Evolutionary conservation across 2,113 vertebrate genomes (phyloP).

Genomic region (Struthidea cinerea): DNA sequence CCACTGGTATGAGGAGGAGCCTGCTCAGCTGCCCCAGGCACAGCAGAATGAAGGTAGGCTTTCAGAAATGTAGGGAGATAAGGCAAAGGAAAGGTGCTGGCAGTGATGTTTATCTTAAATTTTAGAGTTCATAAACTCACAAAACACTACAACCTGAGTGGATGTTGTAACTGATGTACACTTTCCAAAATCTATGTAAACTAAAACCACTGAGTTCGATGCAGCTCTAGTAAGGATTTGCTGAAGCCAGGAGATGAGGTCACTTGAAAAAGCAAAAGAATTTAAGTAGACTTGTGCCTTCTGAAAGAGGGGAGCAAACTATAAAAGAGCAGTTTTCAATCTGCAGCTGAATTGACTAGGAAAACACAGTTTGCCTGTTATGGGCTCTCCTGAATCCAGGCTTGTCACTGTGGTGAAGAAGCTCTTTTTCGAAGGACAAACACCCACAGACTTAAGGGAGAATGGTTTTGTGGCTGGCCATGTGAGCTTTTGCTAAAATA

Average conservation of each 20-base stretch:
- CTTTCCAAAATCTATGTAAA: not conserved
- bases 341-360: not conserved
- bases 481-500: not conserved
- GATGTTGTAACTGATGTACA: not conserved
- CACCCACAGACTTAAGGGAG: not conserved
- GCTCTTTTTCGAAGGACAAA: not conserved
- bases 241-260: not conserved
- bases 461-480: not conserved
- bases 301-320: not conserved
- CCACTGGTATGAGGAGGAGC: not conserved
- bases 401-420: not conserved
- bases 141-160: not conserved
- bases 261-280: not conserved
- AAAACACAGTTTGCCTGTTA: not conserved
- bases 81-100: not conserved
- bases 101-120: not conserved
- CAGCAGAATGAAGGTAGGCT: not conserved
- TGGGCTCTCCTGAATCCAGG: not conserved
- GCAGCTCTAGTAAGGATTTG: not conserved
- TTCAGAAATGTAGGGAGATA: not conserved
- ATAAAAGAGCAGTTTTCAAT: not conserved
- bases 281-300: not conserved
- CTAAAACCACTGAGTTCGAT: not conserved
- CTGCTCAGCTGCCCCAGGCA: not conserved
- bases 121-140: not conserved